Base-by-base conservation (phyloP, 2,888 invertebrate species). In the Eremobia ochroleuca region DNA sequence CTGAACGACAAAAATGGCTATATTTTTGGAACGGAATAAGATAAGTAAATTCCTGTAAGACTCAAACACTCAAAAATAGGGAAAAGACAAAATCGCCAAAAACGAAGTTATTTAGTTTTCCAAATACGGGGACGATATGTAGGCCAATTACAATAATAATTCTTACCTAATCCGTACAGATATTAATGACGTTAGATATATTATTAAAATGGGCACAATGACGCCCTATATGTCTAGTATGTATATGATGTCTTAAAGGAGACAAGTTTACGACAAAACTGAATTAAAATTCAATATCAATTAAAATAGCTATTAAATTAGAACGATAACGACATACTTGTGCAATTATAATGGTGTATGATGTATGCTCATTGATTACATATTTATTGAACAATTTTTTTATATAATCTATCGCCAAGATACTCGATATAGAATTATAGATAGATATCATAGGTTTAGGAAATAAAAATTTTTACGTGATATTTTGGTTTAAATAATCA, bases 261-360 rank as follows among this genome's bases (percentile, higher is more conserved):
- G n/a, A 75, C 83, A 77, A 34, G 70, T 55, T 74, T 34, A 79
- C 52, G 31, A 68, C 25, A 34, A 74, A 79, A 59, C 21, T 75
- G 71, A 71, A 83, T 79, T 74, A 65, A 75, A 79, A 79, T 15
- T 55, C 46, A 72, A 72, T 82, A 76, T 55, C 76, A 79, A 82
- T 83, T 82, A 83, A 83, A 72, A 83, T 82, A 4, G 34, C 25
- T 67, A 25, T 73, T 62, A 9, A 34, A 82, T 65, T 73, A 66
- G 21, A 62, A 59, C 13, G 21, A 43, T 62, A 52, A 43, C 34
- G 13, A 67, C 55, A 71, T 71, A 64, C 21, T 28, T 79, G 28
- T 55, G 46, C 64, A 74, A 72, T 71, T 78, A 43, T 72, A 55
- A 72, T 69, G 5, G 15, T 71, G 25, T 52, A 72, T 69, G 5